Conservation (phyloP, 2,113 vertebrate species). For the Aphelocoma coerulescens region DNA sequence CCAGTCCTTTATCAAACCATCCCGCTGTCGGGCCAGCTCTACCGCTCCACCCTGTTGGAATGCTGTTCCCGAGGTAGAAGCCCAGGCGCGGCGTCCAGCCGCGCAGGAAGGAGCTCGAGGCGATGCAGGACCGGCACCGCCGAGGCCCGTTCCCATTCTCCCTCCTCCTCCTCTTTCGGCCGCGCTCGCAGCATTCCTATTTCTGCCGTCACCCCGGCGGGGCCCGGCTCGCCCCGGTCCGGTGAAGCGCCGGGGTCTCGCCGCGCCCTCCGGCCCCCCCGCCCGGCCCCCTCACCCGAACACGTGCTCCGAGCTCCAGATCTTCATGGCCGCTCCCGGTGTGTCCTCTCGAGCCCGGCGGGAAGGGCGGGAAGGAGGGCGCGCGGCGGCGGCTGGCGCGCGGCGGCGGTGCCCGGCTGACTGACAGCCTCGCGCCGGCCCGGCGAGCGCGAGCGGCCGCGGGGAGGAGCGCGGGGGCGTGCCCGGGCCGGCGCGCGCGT, state of each 20-base stretch:
- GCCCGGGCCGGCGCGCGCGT: not conserved
- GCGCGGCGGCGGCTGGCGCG: not conserved
- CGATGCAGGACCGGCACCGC: not conserved
- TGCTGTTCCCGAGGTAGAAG: not conserved
- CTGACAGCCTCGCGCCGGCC: not conserved
- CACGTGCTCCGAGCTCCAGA: conserved; percentile 78
- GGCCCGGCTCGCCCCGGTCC: not conserved
- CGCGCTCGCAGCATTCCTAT: not conserved
- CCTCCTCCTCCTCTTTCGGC: not conserved
- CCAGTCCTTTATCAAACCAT: not conserved
- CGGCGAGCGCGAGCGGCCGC: not conserved
- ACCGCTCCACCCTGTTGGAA: not conserved
- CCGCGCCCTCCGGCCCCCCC: too few species aligned
- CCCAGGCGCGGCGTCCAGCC: not conserved
- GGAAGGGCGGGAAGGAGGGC: not conserved
- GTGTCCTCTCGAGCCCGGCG: not conserved
- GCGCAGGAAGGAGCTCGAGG: not conserved
- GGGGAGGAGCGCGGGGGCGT: not conserved
- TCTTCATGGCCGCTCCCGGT: conserved; percentile 54
- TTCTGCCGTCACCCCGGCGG: not conserved
- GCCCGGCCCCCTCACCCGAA: conserved; percentile 64
- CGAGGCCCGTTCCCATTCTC: not conserved
- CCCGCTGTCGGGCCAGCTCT: not conserved
- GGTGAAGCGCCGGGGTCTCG: not conserved
- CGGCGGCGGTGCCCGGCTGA: not conserved